Base-by-base conservation (phyloP, 2,888 invertebrate species). In the Cephonodes hylas region DNA sequence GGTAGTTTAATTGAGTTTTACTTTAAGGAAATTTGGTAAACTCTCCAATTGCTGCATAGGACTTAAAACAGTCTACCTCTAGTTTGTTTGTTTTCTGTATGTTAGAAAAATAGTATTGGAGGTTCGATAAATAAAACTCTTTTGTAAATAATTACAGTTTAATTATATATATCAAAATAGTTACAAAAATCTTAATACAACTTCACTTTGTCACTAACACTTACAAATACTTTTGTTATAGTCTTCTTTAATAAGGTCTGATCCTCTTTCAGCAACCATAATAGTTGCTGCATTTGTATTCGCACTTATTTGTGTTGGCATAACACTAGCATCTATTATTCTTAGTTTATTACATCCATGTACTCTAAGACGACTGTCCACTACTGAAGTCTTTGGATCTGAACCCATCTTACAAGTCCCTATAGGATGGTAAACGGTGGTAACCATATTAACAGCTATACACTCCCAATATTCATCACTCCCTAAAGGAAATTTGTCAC, bases 331-430 rank as follows among this genome's bases (percentile, higher is more conserved):
- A 69, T 95, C 95, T 2, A 94, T 93, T 0, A 95, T 94, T 60
- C 95, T 80, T 8, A 95, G 77, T 10, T 91, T 84, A 62, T 88
- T 85, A 0, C 95, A 83, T 0, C 94, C 94, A 72, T 93, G 85
- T 0, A 94, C 94, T 34, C 66, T 70, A 15, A 72, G 57, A 56
- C 58, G 63, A 34, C 69, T 66, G 5, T 93, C 88, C 0, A 94
- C 93, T 0, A 94, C 94, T 0, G 93, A 81, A 3, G 66, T 76
- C 0, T 74, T 69, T 66, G 83, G 83, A 10, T 64, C 68, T 0
- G 93, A 93, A 0, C 94, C 94, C 94, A 94, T 94, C 74, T 93
- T 94, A 71, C 93, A 93, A 0, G 94, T 94, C 0, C 94, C 93
- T 8, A 91, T 91, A 0, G 93, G 93, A 83, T 95, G 94, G 76